Evolutionary conservation across 53 echinoderm and acorn worm species (phyloP).

Genomic region (Paracentrotus lividus): DNA sequence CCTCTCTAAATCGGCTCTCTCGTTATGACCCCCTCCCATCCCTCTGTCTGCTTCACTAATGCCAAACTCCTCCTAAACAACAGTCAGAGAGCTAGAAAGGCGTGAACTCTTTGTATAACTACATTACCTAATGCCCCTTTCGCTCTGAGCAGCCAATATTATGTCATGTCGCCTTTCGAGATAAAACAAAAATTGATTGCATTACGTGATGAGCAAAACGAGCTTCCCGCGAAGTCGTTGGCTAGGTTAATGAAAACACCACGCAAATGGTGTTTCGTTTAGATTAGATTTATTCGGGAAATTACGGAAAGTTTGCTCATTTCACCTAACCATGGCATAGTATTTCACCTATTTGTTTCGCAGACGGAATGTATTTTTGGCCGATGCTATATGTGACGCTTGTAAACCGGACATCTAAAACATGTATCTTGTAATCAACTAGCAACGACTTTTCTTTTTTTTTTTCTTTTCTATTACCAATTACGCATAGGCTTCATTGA

Average conservation of each 20-base stretch:
- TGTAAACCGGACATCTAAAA: no score
- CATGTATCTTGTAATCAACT: no score
- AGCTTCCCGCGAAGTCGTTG: not conserved
- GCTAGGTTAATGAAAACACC: constrained; percentile 34
- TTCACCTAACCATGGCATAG: not conserved
- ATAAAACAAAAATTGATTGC: constrained; percentile 11
- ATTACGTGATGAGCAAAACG: constrained; percentile 14
- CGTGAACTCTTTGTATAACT: no score
- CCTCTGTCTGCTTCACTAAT: not conserved
- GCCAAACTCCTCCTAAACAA: not conserved
- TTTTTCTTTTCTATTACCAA: no score
- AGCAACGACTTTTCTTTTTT: no score
- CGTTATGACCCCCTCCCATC: not conserved
- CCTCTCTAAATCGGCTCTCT: not conserved
- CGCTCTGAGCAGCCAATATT: no score
- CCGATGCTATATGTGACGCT: not conserved
- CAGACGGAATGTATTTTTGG: not conserved
- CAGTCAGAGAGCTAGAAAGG: no score
- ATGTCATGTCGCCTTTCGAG: not conserved
- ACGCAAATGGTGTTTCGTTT: not conserved
- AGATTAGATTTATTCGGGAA: constrained; percentile 21
- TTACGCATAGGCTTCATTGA: no score
- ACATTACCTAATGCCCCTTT: no score
- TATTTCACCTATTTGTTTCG: not conserved
- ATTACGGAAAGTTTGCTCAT: not conserved